Base-by-base conservation (phyloP, 2,888 invertebrate species). In the Aporophyla nigra region DNA sequence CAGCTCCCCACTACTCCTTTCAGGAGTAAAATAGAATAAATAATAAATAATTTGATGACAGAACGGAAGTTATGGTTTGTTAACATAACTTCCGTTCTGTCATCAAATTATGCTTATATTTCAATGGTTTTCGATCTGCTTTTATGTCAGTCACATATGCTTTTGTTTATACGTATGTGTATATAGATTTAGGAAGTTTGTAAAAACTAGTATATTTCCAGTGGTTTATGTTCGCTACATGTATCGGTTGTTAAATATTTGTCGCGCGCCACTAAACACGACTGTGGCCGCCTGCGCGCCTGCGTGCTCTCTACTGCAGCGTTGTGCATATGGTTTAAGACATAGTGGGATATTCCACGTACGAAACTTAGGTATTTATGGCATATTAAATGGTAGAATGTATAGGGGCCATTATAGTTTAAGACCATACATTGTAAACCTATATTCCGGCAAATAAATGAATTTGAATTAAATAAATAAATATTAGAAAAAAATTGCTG, bases 221-320 rank as follows among this genome's bases (percentile, higher is more conserved):
- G 7, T 14, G 70, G 71, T 69, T 56, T 53, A 40, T 16, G 33
- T 24, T 43, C 59, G 62, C 59, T 53, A 58, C 19, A 27, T 67
- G 62, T 49, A 59, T 54, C 27, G 62, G 68, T 91, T 91, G 91
- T 92, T 91, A 90, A 93, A 93, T 92, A 93, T 93, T 93, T 91
- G 91, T 89, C 87, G 87, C 87, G 83, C 78, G 77, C 86, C 80
- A 87, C 89, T 88, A 88, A 91, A 92, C 92, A 90, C 76, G 88
- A 72, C 74, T 79, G 83, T 68, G 78, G 75, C 78, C 62, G 80
- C 69, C 73, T 76, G 69, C 67, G 68, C 12, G 33, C 33, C 33
- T 33, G 33, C 12, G 43, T 70, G 67, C 80, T 72, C 71, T 61
- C 58, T 73, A 62, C 61, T 58, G 71, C 83, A 71, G 16, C 54